phyloP scores from a whole-genome alignment of 2,797 vertebrate species.

The Mormyrus proboscirostris region DNA sequence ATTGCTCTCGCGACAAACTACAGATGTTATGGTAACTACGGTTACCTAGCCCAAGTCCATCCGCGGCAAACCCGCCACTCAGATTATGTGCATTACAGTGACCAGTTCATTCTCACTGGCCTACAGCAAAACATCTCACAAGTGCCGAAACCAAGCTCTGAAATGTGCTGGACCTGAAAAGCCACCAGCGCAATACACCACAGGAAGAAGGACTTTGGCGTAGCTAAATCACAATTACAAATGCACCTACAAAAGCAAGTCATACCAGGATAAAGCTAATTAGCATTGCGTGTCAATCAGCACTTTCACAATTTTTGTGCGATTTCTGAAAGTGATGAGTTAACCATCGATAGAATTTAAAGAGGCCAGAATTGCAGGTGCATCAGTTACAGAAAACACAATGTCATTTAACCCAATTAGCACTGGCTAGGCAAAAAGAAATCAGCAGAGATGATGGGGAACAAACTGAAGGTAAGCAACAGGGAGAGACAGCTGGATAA shows the following conservation, averaged over 20 bases:
- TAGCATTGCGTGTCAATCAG: neutral
- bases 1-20: neutral
- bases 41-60: neutral
- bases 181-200: neutral
- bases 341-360: neutral
- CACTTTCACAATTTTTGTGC: neutral
- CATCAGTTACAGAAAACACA: neutral
- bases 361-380: neutral
- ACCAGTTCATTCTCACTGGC: neutral
- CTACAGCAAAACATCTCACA: neutral
- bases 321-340: neutral
- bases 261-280: neutral
- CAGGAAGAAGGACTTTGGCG: neutral
- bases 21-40: neutral
- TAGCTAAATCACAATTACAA: neutral
- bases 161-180: neutral
- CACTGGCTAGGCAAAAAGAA: neutral
- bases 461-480: neutral
- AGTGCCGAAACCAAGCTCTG: neutral
- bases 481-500: neutral
- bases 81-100: neutral
- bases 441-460: neutral
- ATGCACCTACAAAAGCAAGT: neutral
- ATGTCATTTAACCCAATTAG: neutral
- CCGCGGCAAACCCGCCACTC: neutral